Conservation (phyloP, 2,113 vertebrate genomes). For the Acanthisitta chloris region DNA sequence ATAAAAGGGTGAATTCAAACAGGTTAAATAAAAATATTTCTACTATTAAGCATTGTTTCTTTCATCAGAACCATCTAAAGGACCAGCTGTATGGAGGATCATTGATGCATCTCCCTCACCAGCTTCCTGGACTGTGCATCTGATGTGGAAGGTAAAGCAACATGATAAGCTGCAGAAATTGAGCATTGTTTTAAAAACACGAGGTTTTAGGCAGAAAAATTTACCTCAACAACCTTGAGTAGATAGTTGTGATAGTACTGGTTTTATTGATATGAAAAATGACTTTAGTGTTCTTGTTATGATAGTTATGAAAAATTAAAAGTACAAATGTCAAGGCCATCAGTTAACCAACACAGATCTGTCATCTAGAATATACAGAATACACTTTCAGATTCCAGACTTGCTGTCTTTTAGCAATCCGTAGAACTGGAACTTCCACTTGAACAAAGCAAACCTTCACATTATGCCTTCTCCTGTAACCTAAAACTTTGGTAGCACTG, state of each 20-base stretch:
- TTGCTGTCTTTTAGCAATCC: background rate
- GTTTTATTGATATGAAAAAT: background rate
- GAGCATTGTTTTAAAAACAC: background rate
- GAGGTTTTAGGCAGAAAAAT: background rate
- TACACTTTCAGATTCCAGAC: background rate
- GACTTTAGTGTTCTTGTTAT: background rate
- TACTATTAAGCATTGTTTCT: background rate
- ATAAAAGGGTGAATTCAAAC: background rate
- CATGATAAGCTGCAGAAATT: background rate
- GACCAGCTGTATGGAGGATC: slow-evolving; percentile 83
- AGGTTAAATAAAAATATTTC: background rate
- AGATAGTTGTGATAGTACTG: background rate
- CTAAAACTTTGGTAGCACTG: background rate
- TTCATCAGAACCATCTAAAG: slow-evolving; percentile 77
- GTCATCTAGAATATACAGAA: background rate
- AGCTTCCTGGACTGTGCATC: slow-evolving; percentile 52
- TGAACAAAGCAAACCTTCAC: background rate
- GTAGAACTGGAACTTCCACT: background rate
- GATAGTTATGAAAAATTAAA: background rate
- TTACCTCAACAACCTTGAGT: background rate
- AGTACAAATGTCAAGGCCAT: background rate
- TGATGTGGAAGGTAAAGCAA: slow-evolving; percentile 87
- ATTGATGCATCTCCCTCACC: background rate
- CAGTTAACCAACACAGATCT: background rate
- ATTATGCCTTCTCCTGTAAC: background rate